These are phyloP conservation scores for Ganaspis sp. DNA, from an alignment of 1,140 invertebrate species.

Conservation along the genomic window DNA sequence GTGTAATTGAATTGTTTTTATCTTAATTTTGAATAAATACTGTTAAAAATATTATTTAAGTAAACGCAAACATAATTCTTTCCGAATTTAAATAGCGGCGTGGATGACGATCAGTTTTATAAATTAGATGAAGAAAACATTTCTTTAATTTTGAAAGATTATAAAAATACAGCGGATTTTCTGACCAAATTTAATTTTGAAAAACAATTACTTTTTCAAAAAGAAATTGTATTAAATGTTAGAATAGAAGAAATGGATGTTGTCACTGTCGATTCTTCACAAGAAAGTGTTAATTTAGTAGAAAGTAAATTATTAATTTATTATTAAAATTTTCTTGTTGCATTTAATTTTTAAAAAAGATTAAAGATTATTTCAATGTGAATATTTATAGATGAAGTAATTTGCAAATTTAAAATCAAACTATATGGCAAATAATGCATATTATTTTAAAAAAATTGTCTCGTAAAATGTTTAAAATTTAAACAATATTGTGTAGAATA, in stretches of 20 bases:
- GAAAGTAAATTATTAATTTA: slow-evolving; percentile 3
- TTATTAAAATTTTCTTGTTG: background rate
- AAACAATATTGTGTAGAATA: no score
- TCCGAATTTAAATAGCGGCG: background rate
- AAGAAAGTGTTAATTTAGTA: background rate
- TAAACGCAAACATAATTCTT: background rate
- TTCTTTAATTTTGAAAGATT: background rate
- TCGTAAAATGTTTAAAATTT: no score
- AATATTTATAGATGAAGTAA: slow-evolving; percentile 1
- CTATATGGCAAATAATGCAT: background rate
- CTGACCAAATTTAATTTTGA: background rate
- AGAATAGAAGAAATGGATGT: background rate
- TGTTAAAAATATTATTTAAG: no score
- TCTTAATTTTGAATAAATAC: no score
- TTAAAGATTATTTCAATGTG: background rate
- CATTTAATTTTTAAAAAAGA: background rate
- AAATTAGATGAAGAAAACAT: background rate
- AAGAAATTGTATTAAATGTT: background rate
- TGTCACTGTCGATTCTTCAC: background rate
- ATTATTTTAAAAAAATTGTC: no score
- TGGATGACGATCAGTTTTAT: background rate
- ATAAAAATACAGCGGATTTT: background rate
- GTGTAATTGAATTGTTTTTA: no score
- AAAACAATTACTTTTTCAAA: background rate
- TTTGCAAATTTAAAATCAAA: background rate